Conservation (phyloP, 53 echinoderm and acorn worm species). For the Crossaster papposus region DNA sequence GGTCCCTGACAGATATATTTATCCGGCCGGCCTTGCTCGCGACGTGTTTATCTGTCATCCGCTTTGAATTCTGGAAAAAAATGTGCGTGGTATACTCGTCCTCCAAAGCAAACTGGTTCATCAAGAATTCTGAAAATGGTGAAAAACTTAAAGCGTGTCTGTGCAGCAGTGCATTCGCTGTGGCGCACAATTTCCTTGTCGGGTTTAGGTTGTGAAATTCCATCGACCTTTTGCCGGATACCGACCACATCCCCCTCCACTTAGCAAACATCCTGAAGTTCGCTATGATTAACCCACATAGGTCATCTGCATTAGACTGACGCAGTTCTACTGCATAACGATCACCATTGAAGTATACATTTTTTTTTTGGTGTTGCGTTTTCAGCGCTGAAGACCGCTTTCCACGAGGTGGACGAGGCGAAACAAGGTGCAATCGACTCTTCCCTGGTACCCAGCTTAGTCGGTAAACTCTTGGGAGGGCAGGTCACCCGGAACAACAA, state of each 20-base stretch:
- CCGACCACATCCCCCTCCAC: constrained; percentile 12
- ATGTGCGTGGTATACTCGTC: too few relatives aligned
- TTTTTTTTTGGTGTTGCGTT: not conserved
- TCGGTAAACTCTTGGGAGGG: constrained; percentile 79
- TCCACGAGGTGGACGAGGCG: constrained; percentile 82
- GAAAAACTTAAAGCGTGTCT: not conserved
- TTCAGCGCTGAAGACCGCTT: constrained; percentile 79
- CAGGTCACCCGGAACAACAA: constrained; percentile 61
- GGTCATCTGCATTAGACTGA: not conserved
- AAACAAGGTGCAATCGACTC: constrained; percentile 85
- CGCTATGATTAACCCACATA: constrained; percentile 8
- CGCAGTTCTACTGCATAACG: not conserved
- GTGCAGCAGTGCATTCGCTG: not conserved
- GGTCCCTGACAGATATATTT: too few relatives aligned
- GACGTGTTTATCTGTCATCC: too few relatives aligned
- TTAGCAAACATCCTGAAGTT: constrained; percentile 37
- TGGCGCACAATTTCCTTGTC: constrained; percentile 30
- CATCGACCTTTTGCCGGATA: constrained; percentile 30
- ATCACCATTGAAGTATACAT: not conserved
- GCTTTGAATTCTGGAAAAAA: too few relatives aligned
- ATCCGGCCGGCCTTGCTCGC: too few relatives aligned
- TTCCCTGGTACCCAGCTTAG: constrained; percentile 77
- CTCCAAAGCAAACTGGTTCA: too few relatives aligned
- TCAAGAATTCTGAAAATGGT: not conserved
- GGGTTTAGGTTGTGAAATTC: not conserved